Evolutionary conservation across 2,797 vertebrate genomes (phyloP).

Genomic region (Hapalemur alaotrensis): DNA sequence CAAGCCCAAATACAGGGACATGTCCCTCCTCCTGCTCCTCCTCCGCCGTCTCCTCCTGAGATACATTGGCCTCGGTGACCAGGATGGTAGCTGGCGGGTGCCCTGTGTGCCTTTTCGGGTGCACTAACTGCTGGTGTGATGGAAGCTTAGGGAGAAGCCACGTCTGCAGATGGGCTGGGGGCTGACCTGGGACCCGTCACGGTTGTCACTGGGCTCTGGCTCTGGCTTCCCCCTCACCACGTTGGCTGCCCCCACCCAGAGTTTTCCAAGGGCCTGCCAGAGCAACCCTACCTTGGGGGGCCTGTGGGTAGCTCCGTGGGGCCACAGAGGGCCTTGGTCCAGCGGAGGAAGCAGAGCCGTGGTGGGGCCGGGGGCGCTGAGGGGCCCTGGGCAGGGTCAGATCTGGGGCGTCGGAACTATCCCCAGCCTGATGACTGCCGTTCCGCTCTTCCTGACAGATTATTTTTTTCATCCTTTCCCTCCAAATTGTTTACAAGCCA

Average conservation of each 20-base stretch:
- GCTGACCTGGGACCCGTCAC: conserved; percentile 37
- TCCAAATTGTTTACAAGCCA: conserved; percentile 65
- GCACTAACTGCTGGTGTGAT: fast-evolving
- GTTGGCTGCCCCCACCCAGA: not conserved
- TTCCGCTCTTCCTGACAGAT: conserved; percentile 71
- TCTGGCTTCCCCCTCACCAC: not conserved
- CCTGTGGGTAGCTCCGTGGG: conserved; percentile 47
- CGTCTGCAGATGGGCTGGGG: not conserved
- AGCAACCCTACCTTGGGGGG: not conserved
- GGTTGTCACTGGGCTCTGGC: not conserved
- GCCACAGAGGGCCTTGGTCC: not conserved
- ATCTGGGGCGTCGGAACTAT: conserved; percentile 69
- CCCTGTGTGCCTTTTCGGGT: not conserved
- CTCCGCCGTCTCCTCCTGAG: not conserved
- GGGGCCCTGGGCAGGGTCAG: not conserved
- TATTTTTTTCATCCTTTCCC: conserved; percentile 8
- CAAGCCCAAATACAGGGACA: not conserved
- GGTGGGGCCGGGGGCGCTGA: fast-evolving
- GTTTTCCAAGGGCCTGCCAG: conserved; percentile 62
- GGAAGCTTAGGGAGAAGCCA: fast-evolving
- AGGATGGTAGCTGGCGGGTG: not conserved
- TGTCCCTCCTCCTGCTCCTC: not conserved
- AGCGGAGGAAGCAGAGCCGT: not conserved
- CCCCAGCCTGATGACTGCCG: conserved; percentile 69
- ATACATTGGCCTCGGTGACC: not conserved